phyloP scores from a whole-genome alignment of 2,888 invertebrate species.

The Eristalis tenax region DNA sequence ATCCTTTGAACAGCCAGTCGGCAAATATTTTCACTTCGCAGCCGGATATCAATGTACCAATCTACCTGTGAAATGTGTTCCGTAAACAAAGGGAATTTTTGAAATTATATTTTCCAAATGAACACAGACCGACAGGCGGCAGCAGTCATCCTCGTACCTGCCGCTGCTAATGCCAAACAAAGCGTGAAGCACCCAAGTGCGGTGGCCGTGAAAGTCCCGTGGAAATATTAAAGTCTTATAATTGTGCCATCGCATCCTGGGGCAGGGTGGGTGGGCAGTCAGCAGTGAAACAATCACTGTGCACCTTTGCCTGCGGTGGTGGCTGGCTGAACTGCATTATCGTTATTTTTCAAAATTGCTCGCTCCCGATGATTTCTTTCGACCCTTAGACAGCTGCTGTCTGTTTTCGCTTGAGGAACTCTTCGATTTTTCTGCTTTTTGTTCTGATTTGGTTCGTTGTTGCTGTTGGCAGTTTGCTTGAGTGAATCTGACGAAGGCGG shows the following conservation, averaged over 20 bases:
- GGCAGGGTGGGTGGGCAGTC: conserved; percentile 6
- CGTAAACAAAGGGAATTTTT: conserved; percentile 69
- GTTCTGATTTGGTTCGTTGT: neutral
- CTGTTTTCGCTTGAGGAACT: conserved; percentile 55
- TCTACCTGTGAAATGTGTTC: conserved; percentile 69
- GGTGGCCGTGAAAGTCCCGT: conserved; percentile 69
- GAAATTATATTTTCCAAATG: conserved; percentile 71
- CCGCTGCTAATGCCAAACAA: conserved; percentile 52
- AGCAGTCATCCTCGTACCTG: neutral
- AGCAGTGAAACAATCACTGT: conserved; percentile 6
- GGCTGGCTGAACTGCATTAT: conserved; percentile 64
- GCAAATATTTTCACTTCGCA: conserved; percentile 70
- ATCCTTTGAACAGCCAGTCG: conserved; percentile 65
- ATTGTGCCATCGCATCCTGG: conserved; percentile 60
- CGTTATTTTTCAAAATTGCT: conserved; percentile 62
- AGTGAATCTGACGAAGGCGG: conserved; percentile 41
- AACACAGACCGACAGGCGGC: conserved; percentile 33
- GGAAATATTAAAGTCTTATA: conserved; percentile 72
- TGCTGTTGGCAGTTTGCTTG: conserved; percentile 40
- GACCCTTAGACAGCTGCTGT: conserved; percentile 47
- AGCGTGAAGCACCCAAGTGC: conserved; percentile 66
- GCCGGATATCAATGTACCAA: conserved; percentile 72
- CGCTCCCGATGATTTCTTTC: conserved; percentile 61
- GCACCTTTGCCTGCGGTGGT: conserved; percentile 54
- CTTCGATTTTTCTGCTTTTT: conserved; percentile 36